Evolutionary conservation across 2,797 vertebrate species (phyloP).

Genomic region (Todus mexicanus): DNA sequence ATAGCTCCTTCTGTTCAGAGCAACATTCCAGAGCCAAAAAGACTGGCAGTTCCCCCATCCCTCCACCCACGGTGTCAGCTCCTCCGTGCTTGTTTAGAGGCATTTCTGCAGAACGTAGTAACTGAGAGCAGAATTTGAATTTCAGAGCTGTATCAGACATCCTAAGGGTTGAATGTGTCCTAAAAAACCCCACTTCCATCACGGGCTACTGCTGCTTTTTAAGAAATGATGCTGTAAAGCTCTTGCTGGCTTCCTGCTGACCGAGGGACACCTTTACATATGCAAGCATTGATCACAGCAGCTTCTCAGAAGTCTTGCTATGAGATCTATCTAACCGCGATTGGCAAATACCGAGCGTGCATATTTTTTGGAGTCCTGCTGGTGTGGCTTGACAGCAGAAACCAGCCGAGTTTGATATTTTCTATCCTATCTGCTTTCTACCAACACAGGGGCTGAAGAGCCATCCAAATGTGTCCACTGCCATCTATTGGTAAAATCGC

Average conservation of each 20-base stretch:
- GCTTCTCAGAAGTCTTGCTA: neutral
- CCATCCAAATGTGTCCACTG: neutral
- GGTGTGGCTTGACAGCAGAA: neutral
- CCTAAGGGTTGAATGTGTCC: neutral
- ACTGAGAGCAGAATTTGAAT: neutral
- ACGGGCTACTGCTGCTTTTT: neutral
- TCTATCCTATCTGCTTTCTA: neutral
- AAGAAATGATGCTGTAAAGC: neutral
- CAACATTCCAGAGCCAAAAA: neutral
- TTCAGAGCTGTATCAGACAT: neutral
- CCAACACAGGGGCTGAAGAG: neutral
- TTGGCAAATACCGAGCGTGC: rapidly evolving
- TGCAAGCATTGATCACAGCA: neutral
- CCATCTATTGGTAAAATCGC: slow-evolving; percentile 36
- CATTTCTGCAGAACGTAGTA: neutral
- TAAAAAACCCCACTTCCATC: rapidly evolving
- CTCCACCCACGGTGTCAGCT: neutral
- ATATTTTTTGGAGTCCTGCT: neutral
- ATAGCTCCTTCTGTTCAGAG: neutral
- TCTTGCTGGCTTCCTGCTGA: neutral
- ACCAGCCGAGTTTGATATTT: neutral
- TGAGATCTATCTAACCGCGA: neutral
- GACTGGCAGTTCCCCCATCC: neutral
- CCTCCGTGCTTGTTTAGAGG: neutral
- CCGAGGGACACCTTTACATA: neutral